Evolutionary conservation across 2,888 invertebrate species (phyloP), one percentile per base, ranked within the genome.

Genomic region (Theretra japonica): DNA sequence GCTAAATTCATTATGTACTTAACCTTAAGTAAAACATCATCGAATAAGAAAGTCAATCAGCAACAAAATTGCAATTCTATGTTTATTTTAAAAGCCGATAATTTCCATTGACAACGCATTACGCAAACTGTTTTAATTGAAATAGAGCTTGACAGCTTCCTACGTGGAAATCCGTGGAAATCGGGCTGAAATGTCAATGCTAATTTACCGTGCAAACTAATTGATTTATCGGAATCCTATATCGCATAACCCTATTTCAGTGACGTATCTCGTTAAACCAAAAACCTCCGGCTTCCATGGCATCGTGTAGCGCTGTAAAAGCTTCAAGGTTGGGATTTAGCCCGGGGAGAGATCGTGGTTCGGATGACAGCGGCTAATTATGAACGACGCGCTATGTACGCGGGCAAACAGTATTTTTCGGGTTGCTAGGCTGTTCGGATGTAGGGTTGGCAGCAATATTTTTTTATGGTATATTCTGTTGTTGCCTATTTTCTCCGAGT

Each of bases 231-330:
- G n/a, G 53, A 53, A 53, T n/a, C n/a, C n/a, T n/a, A 53, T 53
- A 17, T 6, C 53, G 41, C 2, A 41, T 15, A 41, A 41, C 41
- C 11, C 28, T 30, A 30, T 57, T 23, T 8, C 11, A 19, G 17
- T 50, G 59, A 60, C 70, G 53, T 50, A 28, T 62, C 70, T 70
- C 62, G 60, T 70, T 70, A 62, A 70, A 60, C 53, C 30, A n/a
- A 28, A 70, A 70, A 53, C 30, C 28, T 62, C 15, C 11, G 41
- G 41, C 53, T 30, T 69, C 62, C 25, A 58, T 8, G 17, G 7
- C 11, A 62, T 62, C 21, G 62, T 21, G 41, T 59, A 23, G 15
- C 33, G 8, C n/a, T 62, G 33, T 30, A 30, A 30, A 62, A 62
- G 33, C 62, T n/a, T 62, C n/a, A 33, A 62, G 6, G 33, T 62